A percentile compares a stretch with the other conserved stretches of the same genome.
Evolutionary conservation across 2,888 invertebrate genomes (phyloP).

Genomic region (Helleia helle): DNA sequence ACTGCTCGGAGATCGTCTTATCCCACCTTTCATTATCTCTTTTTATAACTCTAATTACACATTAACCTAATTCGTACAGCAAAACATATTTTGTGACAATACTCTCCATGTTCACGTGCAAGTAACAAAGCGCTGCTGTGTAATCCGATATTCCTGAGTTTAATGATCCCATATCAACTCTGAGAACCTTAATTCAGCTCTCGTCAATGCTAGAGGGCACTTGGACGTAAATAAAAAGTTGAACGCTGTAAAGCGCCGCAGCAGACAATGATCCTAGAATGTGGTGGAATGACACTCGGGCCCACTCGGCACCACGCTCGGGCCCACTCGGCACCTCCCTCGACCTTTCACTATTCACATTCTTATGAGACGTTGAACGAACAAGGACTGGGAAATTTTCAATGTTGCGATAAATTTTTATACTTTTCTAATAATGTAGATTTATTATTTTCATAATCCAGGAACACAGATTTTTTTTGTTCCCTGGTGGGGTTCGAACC

Average conservation of each 20-base stretch:
- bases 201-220: conserved; percentile 64
- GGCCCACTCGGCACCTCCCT: conserved; percentile 47
- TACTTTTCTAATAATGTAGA: background rate
- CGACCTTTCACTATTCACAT: conserved; percentile 26
- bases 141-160: conserved; percentile 69
- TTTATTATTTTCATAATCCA: too few relatives aligned
- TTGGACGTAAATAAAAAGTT: conserved; percentile 72
- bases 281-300: conserved; percentile 59
- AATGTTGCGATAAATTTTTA: background rate
- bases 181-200: conserved; percentile 69
- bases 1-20: too few relatives aligned
- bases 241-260: conserved; percentile 57
- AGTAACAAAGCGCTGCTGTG: conserved; percentile 66
- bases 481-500: too few relatives aligned
- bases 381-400: background rate
- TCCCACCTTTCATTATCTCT: too few relatives aligned
- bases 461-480: too few relatives aligned
- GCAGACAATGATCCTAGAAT: conserved; percentile 66
- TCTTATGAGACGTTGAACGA: conserved; percentile 12
- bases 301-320: conserved; percentile 49
- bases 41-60: too few relatives aligned
- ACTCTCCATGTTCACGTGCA: conserved; percentile 48
- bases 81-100: background rate
- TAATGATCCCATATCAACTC: conserved; percentile 72
- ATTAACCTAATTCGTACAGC: background rate